Conservation (phyloP, 2,113 vertebrate genomes). For the Chinchilla lanigera region DNA sequence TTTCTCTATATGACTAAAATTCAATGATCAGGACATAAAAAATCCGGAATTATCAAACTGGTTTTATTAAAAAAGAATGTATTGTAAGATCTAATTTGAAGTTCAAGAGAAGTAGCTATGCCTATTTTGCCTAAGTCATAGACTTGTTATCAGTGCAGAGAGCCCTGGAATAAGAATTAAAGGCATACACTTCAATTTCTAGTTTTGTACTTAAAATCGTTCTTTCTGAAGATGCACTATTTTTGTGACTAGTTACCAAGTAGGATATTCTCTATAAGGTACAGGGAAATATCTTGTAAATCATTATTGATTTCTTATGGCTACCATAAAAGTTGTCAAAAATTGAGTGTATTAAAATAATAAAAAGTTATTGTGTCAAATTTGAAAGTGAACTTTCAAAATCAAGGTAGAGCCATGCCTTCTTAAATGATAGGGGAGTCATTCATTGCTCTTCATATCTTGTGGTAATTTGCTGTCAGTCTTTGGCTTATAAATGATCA, state of each 20-base stretch:
- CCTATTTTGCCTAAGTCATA: not conserved
- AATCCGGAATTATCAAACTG: not conserved
- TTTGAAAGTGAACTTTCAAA: not conserved
- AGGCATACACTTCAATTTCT: not conserved
- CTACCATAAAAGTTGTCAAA: not conserved
- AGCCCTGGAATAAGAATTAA: not conserved
- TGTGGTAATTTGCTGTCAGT: not conserved
- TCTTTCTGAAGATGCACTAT: not conserved
- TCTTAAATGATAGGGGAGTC: not conserved
- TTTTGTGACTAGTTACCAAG: not conserved
- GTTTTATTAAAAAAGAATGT: not conserved
- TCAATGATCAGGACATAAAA: not conserved
- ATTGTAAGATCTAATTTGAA: not conserved
- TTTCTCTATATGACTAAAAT: not conserved
- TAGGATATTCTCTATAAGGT: not conserved
- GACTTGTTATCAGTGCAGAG: not conserved
- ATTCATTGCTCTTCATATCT: not conserved
- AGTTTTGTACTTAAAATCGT: not conserved
- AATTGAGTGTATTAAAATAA: not conserved
- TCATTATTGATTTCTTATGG: not conserved
- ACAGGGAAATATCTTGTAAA: not conserved
- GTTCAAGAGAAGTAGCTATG: not conserved
- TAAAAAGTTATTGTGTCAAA: not conserved
- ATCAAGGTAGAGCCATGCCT: rapidly evolving
- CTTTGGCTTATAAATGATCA: not conserved